Percentiles rank a stretch among this genome's conserved stretches.
Evolutionary conservation across 2,113 vertebrate species (phyloP).

Genomic region (Dipodomys merriami): DNA sequence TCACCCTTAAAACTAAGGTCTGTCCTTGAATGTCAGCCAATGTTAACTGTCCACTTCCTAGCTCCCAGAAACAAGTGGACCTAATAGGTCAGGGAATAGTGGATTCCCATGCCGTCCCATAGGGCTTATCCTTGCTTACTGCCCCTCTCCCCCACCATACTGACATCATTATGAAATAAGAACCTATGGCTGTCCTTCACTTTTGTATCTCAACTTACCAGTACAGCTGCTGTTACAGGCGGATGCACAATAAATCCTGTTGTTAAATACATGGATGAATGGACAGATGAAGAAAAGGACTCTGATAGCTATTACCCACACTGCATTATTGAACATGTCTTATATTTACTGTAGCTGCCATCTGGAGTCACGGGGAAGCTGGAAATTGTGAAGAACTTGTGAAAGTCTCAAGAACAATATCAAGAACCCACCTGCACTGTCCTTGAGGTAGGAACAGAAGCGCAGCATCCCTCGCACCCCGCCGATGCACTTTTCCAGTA

Average conservation of each 20-base stretch:
- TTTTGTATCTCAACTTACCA: not conserved
- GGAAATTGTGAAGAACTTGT: not conserved
- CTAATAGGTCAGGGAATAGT: not conserved
- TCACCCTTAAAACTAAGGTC: not conserved
- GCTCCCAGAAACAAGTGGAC: not conserved
- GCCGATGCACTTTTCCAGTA: constrained; percentile 83
- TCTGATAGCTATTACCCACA: not conserved
- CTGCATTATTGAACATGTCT: not conserved
- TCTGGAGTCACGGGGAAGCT: not conserved
- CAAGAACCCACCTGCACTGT: constrained; percentile 79
- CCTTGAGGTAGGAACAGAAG: constrained; percentile 82
- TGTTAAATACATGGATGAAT: not conserved
- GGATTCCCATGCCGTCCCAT: not conserved
- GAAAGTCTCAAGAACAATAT: not conserved
- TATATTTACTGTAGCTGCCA: not conserved
- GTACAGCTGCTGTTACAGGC: not conserved
- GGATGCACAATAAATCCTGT: not conserved
- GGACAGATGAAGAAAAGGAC: not conserved
- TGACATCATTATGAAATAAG: not conserved
- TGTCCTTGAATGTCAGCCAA: not conserved
- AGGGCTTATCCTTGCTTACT: not conserved
- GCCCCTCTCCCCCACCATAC: not conserved
- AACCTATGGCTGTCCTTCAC: not conserved
- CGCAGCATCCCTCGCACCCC: constrained; percentile 83
- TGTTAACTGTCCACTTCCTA: not conserved